These are phyloP conservation scores for Entomobrya proxima DNA, from an alignment of 2,888 invertebrate genomes.

Conservation along the genomic window DNA sequence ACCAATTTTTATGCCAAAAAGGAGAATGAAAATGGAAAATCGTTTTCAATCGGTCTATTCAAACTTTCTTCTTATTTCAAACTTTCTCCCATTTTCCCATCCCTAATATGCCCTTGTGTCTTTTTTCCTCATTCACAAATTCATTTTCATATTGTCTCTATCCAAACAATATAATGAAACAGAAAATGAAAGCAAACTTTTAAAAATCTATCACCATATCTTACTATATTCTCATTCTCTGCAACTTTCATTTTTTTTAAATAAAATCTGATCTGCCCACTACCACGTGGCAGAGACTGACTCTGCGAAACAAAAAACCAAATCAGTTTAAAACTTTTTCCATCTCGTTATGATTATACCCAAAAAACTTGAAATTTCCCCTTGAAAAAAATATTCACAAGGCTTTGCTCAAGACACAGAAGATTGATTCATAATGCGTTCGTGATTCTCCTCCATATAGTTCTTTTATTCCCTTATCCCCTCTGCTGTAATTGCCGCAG, in stretches of 20 bases:
- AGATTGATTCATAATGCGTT: constrained; percentile 18
- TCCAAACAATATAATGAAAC: neutral
- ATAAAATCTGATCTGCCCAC: too few relatives aligned
- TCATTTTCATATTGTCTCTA: neutral
- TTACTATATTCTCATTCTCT: too few relatives aligned
- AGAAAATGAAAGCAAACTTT: neutral
- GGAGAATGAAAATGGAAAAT: neutral
- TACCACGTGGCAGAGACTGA: too few relatives aligned
- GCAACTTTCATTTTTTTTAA: too few relatives aligned
- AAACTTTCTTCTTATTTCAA: neutral
- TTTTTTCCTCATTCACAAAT: neutral
- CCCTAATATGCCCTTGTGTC: neutral
- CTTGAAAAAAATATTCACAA: neutral
- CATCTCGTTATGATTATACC: too few relatives aligned
- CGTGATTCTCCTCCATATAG: neutral
- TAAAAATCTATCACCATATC: too few relatives aligned
- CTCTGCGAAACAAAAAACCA: too few relatives aligned
- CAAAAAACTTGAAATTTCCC: too few relatives aligned
- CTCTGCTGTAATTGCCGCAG: too few relatives aligned
- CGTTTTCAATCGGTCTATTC: neutral
- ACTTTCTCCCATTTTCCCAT: neutral
- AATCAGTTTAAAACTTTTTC: too few relatives aligned
- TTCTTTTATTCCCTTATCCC: neutral
- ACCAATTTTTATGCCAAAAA: neutral
- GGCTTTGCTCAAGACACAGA: neutral